Conservation (phyloP, 2,888 invertebrate species). For the Eristalis intricaria region DNA sequence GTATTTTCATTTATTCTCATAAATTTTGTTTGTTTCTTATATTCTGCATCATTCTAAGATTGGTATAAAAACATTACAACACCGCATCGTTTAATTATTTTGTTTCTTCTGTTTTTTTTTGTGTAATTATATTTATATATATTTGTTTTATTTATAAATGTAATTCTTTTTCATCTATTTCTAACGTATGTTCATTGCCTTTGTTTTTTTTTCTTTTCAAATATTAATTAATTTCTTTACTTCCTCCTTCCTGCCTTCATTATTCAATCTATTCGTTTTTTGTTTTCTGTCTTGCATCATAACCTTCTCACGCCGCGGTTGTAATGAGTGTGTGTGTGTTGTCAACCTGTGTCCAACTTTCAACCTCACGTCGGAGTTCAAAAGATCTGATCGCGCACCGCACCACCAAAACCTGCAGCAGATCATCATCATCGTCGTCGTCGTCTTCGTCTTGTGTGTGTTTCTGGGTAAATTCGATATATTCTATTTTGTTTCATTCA, state of each 20-base stretch:
- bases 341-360: not conserved
- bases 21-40: slow-evolving; percentile 45
- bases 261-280: not conserved
- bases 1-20: slow-evolving; percentile 32
- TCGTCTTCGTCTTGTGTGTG: not conserved
- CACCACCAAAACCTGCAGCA: slow-evolving; percentile 7
- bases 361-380: not conserved
- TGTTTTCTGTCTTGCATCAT: not conserved
- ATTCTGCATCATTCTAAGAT: slow-evolving; percentile 71
- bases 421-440: not conserved
- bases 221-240: slow-evolving; percentile 28
- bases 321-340: not conserved
- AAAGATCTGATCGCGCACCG: slow-evolving; percentile 37
- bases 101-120: slow-evolving; percentile 37
- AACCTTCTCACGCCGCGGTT: not conserved
- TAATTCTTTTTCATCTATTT: slow-evolving; percentile 47
- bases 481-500: not conserved
- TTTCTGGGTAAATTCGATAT: not conserved
- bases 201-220: slow-evolving; percentile 23
- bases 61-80: slow-evolving; percentile 73
- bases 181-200: slow-evolving; percentile 62
- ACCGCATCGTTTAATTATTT: slow-evolving; percentile 49
- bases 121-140: slow-evolving; percentile 45
- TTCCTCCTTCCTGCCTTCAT: not conserved
- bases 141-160: slow-evolving; percentile 44